These are phyloP conservation scores for Ophioninae sp. DNA, from an alignment of 2,888 invertebrate species.

Conservation along the genomic window DNA sequence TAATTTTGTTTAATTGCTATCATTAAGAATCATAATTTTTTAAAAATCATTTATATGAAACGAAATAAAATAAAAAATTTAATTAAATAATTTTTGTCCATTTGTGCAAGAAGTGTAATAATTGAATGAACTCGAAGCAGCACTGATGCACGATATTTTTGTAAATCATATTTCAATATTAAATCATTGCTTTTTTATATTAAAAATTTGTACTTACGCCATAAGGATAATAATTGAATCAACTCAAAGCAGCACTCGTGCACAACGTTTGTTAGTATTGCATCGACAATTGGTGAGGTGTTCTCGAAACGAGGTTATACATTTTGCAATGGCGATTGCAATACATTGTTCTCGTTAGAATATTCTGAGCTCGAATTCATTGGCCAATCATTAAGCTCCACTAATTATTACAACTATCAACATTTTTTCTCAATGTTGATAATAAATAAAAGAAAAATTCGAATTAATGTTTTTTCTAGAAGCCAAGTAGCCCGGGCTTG, in stretches of 20 bases:
- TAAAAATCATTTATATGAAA: too few species aligned
- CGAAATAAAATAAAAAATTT: too few species aligned
- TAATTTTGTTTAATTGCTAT: too few species aligned
- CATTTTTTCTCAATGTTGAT: background rate
- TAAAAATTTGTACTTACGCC: background rate
- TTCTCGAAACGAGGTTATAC: constrained; percentile 70
- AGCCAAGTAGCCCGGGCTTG: background rate
- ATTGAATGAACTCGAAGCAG: background rate
- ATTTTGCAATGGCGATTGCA: constrained; percentile 60
- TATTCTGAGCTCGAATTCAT: background rate
- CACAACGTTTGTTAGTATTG: constrained; percentile 71
- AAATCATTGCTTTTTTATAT: too few species aligned
- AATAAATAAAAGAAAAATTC: background rate
- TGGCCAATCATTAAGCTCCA: background rate
- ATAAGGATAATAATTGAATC: background rate
- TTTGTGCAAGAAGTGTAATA: too few species aligned
- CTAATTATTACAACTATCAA: background rate
- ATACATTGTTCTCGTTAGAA: constrained; percentile 25
- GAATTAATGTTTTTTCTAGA: too few species aligned
- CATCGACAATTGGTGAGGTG: constrained; percentile 67
- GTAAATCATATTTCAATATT: too few species aligned
- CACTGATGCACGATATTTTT: background rate
- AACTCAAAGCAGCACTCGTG: constrained; percentile 35
- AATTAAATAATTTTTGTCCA: too few species aligned
- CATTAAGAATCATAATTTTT: too few species aligned